These are phyloP conservation scores for Ectropis crepuscularia DNA, from an alignment of 2,888 invertebrate species.

Conservation along the genomic window DNA sequence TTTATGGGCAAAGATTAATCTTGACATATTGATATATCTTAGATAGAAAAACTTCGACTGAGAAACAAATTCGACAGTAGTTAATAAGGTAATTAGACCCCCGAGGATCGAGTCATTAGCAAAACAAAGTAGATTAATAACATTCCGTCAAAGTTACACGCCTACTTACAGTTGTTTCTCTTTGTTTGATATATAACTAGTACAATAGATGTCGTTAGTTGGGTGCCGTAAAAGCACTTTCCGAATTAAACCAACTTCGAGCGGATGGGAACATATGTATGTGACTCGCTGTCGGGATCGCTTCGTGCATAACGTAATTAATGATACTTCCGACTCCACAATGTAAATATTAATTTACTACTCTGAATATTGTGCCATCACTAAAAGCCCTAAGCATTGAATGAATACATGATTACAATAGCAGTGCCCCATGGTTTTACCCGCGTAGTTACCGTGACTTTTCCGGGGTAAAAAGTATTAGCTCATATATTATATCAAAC, in stretches of 20 bases:
- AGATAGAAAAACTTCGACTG: too few relatives aligned
- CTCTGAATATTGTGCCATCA: not conserved
- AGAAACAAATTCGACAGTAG: too few relatives aligned
- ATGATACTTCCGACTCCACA: conserved; percentile 35
- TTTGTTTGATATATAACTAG: conserved; percentile 6
- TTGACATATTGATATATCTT: too few relatives aligned
- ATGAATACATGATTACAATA: not conserved
- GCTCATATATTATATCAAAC: too few relatives aligned
- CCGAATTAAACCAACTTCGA: conserved; percentile 34
- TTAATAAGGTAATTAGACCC: too few relatives aligned
- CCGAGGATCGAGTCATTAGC: not conserved
- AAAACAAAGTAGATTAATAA: not conserved
- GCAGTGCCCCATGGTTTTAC: too few relatives aligned
- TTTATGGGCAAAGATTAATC: too few relatives aligned
- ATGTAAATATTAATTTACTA: conserved; percentile 10
- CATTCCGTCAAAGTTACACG: conserved; percentile 5
- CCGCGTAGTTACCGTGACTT: too few relatives aligned
- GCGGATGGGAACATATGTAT: conserved; percentile 43
- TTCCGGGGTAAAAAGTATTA: too few relatives aligned
- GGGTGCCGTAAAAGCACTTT: conserved; percentile 31
- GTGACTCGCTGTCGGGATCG: conserved; percentile 34
- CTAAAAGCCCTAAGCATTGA: not conserved
- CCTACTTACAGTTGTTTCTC: not conserved
- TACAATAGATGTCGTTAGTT: conserved; percentile 25
- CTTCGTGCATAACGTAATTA: conserved; percentile 40